Evolutionary conservation across 2,113 vertebrate species (phyloP).

Genomic region (Melanerpes formicivorus): DNA sequence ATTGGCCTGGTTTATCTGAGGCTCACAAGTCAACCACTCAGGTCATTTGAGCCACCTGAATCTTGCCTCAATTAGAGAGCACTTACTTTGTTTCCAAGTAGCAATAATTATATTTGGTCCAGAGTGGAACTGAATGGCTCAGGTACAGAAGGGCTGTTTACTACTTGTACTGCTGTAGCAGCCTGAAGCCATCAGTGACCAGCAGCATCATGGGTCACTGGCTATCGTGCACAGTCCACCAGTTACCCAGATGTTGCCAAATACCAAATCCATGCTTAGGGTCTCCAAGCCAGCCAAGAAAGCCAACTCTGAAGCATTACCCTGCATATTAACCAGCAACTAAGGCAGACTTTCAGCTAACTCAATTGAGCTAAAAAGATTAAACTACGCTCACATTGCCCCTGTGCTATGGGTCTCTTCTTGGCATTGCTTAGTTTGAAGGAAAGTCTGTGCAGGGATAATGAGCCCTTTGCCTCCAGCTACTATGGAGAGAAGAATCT

Average conservation of each 20-base stretch:
- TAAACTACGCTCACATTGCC: rapidly evolving
- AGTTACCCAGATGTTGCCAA: not conserved
- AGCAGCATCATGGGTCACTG: not conserved
- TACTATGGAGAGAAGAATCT: not conserved
- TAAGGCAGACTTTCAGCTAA: not conserved
- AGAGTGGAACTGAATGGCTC: not conserved
- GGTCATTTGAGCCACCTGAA: not conserved
- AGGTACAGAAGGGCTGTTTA: not conserved
- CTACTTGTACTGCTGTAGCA: not conserved
- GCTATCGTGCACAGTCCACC: not conserved
- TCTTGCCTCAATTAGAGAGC: not conserved
- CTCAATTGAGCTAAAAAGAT: not conserved
- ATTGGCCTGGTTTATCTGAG: not conserved
- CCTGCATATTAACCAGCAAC: not conserved
- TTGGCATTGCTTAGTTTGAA: not conserved
- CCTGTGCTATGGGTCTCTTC: not conserved
- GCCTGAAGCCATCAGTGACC: not conserved
- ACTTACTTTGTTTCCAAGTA: not conserved
- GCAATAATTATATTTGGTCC: not conserved
- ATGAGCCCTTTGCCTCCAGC: not conserved
- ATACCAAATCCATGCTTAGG: not conserved
- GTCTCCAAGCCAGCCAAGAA: not conserved
- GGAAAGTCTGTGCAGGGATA: not conserved
- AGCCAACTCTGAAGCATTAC: not conserved
- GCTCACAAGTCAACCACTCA: not conserved